phyloP scores from a whole-genome alignment of 64 coral and sea anemone species.

The Montipora efflorescens region DNA sequence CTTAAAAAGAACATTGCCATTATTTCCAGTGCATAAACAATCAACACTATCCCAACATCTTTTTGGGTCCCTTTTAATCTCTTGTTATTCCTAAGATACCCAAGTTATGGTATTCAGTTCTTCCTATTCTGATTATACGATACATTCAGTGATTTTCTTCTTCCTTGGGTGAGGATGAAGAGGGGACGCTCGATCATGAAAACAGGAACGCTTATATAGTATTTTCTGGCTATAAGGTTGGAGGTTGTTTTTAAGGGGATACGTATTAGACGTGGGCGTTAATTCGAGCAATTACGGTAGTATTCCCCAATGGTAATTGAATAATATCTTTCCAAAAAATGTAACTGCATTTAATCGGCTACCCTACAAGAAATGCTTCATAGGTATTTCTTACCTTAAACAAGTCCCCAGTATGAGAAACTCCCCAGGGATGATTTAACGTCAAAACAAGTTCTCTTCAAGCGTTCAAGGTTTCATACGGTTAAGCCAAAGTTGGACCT shows the following conservation, averaged over 20 bases:
- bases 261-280: constrained; percentile 7
- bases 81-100: constrained; percentile 10
- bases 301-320: neutral
- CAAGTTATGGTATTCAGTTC: constrained; percentile 13
- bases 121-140: neutral
- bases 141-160: neutral
- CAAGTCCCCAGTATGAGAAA: constrained; percentile 6
- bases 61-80: neutral
- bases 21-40: constrained; percentile 12
- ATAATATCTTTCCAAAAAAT: constrained; percentile 9
- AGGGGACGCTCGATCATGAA: constrained; percentile 7
- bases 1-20: constrained; percentile 7
- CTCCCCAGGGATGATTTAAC: neutral
- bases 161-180: constrained; percentile 8
- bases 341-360: neutral
- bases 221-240: neutral
- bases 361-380: constrained; percentile 11
- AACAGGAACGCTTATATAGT: constrained; percentile 1
- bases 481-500: no score
- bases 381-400: constrained; percentile 1
- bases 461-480: neutral
- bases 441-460: neutral
- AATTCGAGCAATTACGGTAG: constrained; percentile 8
- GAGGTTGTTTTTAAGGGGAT: constrained; percentile 12
- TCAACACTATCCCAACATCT: neutral